A percentile compares a stretch with the other conserved stretches of the same genome.
These are phyloP conservation scores for Chlorops oryzae DNA, from an alignment of 1,140 invertebrate genomes.

Conservation along the genomic window DNA sequence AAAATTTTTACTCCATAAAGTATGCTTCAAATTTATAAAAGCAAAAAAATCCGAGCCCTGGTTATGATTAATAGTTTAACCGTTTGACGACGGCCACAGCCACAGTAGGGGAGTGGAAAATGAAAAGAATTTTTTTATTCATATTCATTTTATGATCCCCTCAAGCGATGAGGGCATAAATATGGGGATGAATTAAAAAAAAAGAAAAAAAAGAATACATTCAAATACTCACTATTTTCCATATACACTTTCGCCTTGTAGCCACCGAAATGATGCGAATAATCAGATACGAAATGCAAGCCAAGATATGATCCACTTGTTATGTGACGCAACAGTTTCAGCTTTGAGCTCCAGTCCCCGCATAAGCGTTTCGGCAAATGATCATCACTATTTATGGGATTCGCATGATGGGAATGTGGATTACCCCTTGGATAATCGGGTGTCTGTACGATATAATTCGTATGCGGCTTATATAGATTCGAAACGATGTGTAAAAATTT, in stretches of 20 bases:
- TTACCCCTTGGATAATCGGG: slow-evolving; percentile 37
- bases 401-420: slow-evolving; percentile 14
- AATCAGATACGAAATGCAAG: slow-evolving; percentile 64
- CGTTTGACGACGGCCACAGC: too few relatives aligned
- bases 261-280: slow-evolving; percentile 64
- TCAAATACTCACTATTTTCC: slow-evolving; percentile 57
- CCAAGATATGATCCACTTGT: slow-evolving; percentile 51
- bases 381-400: slow-evolving; percentile 6
- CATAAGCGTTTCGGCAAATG: slow-evolving; percentile 53
- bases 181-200: too few relatives aligned
- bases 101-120: too few relatives aligned
- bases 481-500: slow-evolving; percentile 21
- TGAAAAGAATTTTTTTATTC: too few relatives aligned
- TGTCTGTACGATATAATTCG: slow-evolving; percentile 38
- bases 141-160: too few relatives aligned
- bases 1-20: too few relatives aligned
- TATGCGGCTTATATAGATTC: slow-evolving; percentile 19
- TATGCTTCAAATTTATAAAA: too few relatives aligned
- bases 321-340: slow-evolving; percentile 64
- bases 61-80: too few relatives aligned
- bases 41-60: too few relatives aligned
- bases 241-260: slow-evolving; percentile 61
- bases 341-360: slow-evolving; percentile 65
- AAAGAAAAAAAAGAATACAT: too few relatives aligned
- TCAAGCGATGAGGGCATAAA: too few relatives aligned